Evolutionary conservation across 2,113 vertebrate genomes (phyloP).

Genomic region (Mirounga angustirostris): DNA sequence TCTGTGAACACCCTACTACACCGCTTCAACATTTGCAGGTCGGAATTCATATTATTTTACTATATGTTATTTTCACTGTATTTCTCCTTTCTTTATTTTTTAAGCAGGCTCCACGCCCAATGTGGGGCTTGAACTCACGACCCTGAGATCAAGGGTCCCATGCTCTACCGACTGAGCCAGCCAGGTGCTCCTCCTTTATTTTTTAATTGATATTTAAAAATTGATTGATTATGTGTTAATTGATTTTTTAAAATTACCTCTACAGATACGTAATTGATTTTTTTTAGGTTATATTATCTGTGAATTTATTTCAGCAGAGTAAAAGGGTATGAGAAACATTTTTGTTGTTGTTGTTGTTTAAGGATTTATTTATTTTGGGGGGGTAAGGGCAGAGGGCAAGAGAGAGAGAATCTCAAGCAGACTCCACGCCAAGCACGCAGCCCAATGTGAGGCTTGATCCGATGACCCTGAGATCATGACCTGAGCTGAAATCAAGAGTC

Average conservation of each 20-base stretch:
- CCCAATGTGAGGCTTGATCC: rapidly evolving
- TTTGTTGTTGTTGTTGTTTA: background rate
- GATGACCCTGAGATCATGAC: background rate
- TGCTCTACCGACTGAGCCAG: background rate
- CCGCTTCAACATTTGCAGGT: background rate
- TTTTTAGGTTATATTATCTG: background rate
- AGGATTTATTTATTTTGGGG: background rate
- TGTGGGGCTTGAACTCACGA: background rate
- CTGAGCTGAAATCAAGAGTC: background rate
- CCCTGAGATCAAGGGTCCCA: background rate
- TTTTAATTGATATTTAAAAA: background rate
- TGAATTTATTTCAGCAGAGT: background rate
- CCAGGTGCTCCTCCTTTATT: background rate
- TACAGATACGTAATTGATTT: background rate
- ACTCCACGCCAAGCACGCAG: background rate
- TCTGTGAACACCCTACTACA: background rate
- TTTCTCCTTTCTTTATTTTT: background rate
- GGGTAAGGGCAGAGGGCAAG: background rate
- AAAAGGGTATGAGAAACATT: background rate
- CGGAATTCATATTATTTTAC: background rate
- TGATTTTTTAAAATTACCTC: background rate
- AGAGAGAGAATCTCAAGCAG: background rate
- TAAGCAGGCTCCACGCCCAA: background rate
- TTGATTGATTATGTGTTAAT: background rate
- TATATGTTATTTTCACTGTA: background rate